Evolutionary conservation across 1,140 invertebrate species (phyloP).

Genomic region (Plectus sambesii): DNA sequence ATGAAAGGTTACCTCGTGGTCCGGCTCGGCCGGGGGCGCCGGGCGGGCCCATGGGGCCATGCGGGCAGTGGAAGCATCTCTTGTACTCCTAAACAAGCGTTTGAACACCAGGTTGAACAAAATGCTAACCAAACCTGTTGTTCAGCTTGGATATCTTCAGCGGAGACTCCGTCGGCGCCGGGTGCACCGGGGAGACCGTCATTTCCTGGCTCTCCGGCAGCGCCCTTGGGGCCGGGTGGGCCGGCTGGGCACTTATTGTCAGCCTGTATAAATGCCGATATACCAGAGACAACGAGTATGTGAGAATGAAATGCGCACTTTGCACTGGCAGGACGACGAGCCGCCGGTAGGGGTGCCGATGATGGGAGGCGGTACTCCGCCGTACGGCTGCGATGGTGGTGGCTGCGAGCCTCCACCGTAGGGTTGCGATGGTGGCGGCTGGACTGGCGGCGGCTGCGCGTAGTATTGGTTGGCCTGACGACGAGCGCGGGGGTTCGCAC

Average conservation of each 20-base stretch:
- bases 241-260: slow-evolving; percentile 33
- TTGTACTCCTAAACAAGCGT: too few species aligned
- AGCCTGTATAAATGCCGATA: too few species aligned
- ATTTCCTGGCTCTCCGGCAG: slow-evolving; percentile 22
- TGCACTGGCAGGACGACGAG: slow-evolving; percentile 24
- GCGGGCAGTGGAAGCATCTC: slow-evolving; percentile 34
- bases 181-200: slow-evolving; percentile 25
- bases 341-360: slow-evolving; percentile 12
- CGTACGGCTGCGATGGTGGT: slow-evolving; percentile 20
- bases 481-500: slow-evolving; percentile 35
- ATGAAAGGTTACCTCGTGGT: slow-evolving; percentile 30
- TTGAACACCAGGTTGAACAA: too few species aligned
- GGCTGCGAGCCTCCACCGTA: too few species aligned
- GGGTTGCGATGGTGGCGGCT: too few species aligned
- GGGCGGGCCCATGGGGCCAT: slow-evolving; percentile 28
- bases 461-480: slow-evolving; percentile 45
- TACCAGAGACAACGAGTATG: too few species aligned
- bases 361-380: slow-evolving; percentile 25
- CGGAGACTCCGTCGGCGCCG: slow-evolving; percentile 27
- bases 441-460: too few species aligned
- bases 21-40: slow-evolving; percentile 34
- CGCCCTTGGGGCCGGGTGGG: slow-evolving; percentile 27
- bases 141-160: slow-evolving; percentile 25
- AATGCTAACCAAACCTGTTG: too few species aligned
- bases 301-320: too few species aligned